Base-by-base conservation (phyloP, 2,797 vertebrate genomes). In the Sphaeramia orbicularis region DNA sequence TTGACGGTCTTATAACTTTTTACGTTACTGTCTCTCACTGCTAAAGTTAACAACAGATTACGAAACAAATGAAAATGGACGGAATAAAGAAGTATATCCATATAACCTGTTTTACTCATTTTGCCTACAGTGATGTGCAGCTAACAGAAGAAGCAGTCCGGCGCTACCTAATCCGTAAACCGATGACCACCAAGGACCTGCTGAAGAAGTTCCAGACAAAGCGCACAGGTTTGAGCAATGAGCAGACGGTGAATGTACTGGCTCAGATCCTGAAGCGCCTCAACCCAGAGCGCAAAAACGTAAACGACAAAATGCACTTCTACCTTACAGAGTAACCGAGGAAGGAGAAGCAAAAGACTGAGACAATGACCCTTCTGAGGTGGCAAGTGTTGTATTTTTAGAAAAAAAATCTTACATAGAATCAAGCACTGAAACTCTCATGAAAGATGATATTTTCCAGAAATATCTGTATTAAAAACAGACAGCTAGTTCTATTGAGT, bases 171-270 rank as follows among this genome's bases (percentile, higher is more conserved):
- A 96, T 96, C 16, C 93, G 96, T 7, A 98, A 98, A 84, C 97
- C 97, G 7, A 98, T 98, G 97, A 98, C 97, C 61, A 98, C 96
- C 40, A 98, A 98, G 86, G 97, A 98, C 84, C 88, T 98, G 78
- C 93, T 98, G 87, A 98, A 98, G 83, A 98, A 98, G 81, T 98
- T 98, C 92, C 96, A 98, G 93, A 98, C 96, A 36, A 97, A 97
- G 90, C 95, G 96, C 53, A 98, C 97, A 0, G 97, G 97, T 48
- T 71, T 98, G 76, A 98, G 96, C 95, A 97, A 96, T 0, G 96
- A 98, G 83, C 95, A 97, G 94, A 98, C 97, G 0, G 97, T 98
- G 81, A 98, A 97, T 0, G 96, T 97, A 35, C 92, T 98, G 19
- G 96, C 96, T 0, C 97, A 98, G 93, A 97, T 98, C 86, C 94